phyloP scores from a whole-genome alignment of 1,140 invertebrate genomes.

The Venustaconcha ellipsiformis region DNA sequence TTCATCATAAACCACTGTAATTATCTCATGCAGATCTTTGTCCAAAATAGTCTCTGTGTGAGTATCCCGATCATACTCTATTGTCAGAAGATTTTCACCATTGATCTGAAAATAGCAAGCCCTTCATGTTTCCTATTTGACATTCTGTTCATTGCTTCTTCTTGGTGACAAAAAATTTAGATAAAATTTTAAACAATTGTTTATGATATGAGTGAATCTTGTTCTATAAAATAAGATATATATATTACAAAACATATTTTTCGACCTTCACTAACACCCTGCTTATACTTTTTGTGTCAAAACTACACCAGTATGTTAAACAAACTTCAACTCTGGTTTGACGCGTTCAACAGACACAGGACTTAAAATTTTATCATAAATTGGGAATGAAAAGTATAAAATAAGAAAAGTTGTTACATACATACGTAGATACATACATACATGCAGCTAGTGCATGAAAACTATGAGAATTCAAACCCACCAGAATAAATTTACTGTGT shows the following conservation, averaged over 20 bases:
- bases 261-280: background rate
- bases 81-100: slow-evolving; percentile 89
- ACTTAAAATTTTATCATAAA: too few relatives aligned
- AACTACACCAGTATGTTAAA: slow-evolving; percentile 9
- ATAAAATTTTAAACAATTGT: background rate
- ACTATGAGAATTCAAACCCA: too few relatives aligned
- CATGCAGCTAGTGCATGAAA: too few relatives aligned
- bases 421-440: too few relatives aligned
- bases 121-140: background rate
- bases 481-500: too few relatives aligned
- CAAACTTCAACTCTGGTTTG: background rate
- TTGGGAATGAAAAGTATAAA: too few relatives aligned
- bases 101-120: slow-evolving; percentile 59
- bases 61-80: slow-evolving; percentile 91
- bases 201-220: background rate
- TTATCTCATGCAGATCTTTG: slow-evolving; percentile 81
- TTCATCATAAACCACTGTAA: slow-evolving; percentile 88
- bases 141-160: background rate
- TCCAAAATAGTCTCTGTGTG: slow-evolving; percentile 91
- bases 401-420: too few relatives aligned
- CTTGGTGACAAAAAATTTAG: background rate
- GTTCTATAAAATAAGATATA: too few relatives aligned
- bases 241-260: too few relatives aligned
- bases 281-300: background rate
- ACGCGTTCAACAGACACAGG: too few relatives aligned